Evolutionary conservation across 2,113 vertebrate genomes (phyloP).

Genomic region (Stomatorhinus ivindoensis): DNA sequence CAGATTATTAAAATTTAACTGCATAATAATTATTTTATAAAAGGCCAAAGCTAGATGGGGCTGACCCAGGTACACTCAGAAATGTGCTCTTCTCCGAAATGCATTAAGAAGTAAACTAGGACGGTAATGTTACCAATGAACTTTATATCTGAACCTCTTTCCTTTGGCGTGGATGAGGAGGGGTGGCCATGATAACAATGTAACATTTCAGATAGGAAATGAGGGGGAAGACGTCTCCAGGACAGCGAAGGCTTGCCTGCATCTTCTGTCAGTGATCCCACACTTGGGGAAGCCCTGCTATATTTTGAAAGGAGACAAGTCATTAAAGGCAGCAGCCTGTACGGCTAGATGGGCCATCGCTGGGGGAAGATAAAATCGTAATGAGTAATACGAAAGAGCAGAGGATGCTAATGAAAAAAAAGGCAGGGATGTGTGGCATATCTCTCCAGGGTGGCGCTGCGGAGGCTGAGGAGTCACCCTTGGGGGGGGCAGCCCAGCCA

Average conservation of each 20-base stretch:
- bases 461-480: slow-evolving; percentile 6
- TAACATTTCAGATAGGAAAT: background rate
- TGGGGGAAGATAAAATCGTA: slow-evolving; percentile 12
- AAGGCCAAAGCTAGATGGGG: background rate
- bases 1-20: background rate
- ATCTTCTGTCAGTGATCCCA: background rate
- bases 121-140: background rate
- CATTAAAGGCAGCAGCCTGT: slow-evolving; percentile 1
- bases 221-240: background rate
- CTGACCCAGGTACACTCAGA: background rate
- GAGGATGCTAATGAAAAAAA: background rate
- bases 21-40: background rate
- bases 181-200: background rate
- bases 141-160: background rate
- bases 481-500: background rate
- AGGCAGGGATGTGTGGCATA: background rate
- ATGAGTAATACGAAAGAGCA: slow-evolving; percentile 9
- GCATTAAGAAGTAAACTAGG: background rate
- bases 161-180: background rate
- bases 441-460: background rate
- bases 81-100: background rate
- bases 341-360: background rate
- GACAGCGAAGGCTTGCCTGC: background rate
- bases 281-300: slow-evolving; percentile 6
- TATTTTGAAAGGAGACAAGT: slow-evolving; percentile 7